Evolutionary conservation across 2,888 invertebrate genomes (phyloP).

Genomic region (Galeruca laticollis): DNA sequence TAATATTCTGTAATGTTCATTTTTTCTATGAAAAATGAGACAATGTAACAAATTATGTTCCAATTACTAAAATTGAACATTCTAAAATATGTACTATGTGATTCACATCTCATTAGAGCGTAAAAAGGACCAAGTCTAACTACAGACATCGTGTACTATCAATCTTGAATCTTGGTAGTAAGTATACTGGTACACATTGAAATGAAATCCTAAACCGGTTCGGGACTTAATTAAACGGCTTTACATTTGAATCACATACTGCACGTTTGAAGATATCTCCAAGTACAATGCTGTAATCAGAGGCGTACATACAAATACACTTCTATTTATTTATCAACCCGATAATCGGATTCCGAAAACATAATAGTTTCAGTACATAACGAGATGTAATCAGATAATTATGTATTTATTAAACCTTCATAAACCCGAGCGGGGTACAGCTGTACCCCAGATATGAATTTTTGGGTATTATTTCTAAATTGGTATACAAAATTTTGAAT

Average conservation of each 20-base stretch:
- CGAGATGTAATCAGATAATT: too few relatives aligned
- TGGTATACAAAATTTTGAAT: too few relatives aligned
- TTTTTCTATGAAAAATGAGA: too few relatives aligned
- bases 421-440: too few relatives aligned
- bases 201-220: constrained; percentile 34
- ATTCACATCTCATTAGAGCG: constrained; percentile 3
- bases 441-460: too few relatives aligned
- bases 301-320: background rate
- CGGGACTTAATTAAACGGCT: constrained; percentile 33
- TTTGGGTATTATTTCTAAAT: too few relatives aligned
- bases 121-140: constrained; percentile 10
- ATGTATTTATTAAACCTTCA: too few relatives aligned
- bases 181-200: constrained; percentile 12
- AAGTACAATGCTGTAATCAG: constrained; percentile 15
- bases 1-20: too few relatives aligned
- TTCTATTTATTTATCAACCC: background rate
- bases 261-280: constrained; percentile 40
- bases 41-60: too few relatives aligned
- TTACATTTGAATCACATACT: constrained; percentile 44
- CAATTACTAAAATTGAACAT: background rate
- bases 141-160: constrained; percentile 19
- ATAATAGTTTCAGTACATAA: too few relatives aligned
- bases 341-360: background rate
- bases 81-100: background rate
- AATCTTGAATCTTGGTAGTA: constrained; percentile 19